Percentiles rank a stretch among this genome's conserved stretches.
phyloP scores from a whole-genome alignment of 2,888 invertebrate species.

The Acleris cristana region DNA sequence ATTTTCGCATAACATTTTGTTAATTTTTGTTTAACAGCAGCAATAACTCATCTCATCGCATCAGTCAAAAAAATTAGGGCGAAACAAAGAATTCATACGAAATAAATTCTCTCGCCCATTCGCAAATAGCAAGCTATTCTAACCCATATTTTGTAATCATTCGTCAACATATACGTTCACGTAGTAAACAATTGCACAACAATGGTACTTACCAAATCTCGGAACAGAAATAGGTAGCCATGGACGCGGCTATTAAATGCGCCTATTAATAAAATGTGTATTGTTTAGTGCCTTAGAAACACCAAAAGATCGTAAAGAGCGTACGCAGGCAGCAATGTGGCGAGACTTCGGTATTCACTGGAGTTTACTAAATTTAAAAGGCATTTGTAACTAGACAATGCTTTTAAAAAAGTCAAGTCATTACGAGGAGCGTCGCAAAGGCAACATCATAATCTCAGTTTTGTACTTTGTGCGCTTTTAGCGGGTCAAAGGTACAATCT shows the following conservation, averaged over 20 bases:
- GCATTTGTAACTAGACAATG: neutral
- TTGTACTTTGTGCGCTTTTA: no score
- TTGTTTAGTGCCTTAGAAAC: slow-evolving; percentile 37
- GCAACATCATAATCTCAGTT: no score
- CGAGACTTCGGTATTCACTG: slow-evolving; percentile 22
- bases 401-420: neutral
- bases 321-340: slow-evolving; percentile 33
- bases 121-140: slow-evolving; percentile 1
- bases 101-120: neutral
- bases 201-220: slow-evolving; percentile 31
- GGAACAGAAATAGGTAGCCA: slow-evolving; percentile 35
- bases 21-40: no score
- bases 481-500: no score
- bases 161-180: slow-evolving; percentile 11
- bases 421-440: no score
- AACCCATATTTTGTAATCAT: slow-evolving; percentile 15
- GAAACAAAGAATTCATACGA: neutral
- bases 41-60: no score
- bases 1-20: no score
- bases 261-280: slow-evolving; percentile 37
- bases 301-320: slow-evolving; percentile 36
- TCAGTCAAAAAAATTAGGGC: no score
- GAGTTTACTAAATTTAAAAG: slow-evolving; percentile 5
- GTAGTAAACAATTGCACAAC: slow-evolving; percentile 32
- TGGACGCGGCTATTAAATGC: slow-evolving; percentile 35